These are phyloP conservation scores for Chanos chanos DNA, from an alignment of 2,797 vertebrate species.

Conservation along the genomic window DNA sequence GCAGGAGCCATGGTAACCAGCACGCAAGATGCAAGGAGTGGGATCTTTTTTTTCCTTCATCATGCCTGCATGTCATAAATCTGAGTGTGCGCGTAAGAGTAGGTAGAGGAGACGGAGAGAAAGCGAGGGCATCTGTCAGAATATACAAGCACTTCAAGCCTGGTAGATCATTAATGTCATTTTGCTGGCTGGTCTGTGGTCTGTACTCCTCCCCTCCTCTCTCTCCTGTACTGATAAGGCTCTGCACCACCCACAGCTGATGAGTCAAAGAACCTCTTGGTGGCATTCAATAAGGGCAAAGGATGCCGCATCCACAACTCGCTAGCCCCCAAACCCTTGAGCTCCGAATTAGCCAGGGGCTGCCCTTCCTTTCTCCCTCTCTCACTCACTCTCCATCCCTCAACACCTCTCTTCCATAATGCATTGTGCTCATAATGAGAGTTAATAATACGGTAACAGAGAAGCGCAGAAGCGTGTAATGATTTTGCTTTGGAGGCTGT, in stretches of 20 bases:
- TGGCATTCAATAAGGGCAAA: background rate
- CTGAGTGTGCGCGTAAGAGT: background rate
- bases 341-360: background rate
- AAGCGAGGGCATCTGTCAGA: constrained; percentile 29
- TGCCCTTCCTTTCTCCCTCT: background rate
- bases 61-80: constrained; percentile 5
- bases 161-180: constrained; percentile 24
- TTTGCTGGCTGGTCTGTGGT: constrained; percentile 11
- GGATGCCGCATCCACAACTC: background rate
- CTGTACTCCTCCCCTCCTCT: background rate
- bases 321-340: background rate
- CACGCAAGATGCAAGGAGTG: constrained; percentile 28
- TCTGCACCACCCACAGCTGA: constrained; percentile 27
- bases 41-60: constrained; percentile 6
- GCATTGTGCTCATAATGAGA: constrained; percentile 26
- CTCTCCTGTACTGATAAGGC: background rate
- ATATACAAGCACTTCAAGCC: constrained; percentile 17
- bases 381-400: background rate
- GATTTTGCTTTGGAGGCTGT: constrained; percentile 7
- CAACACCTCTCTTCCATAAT: background rate
- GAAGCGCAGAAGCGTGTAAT: constrained; percentile 33
- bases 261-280: constrained; percentile 31
- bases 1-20: constrained; percentile 47
- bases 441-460: constrained; percentile 30
- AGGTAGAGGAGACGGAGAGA: background rate